Percentiles rank a stretch among this genome's conserved stretches.
These are phyloP conservation scores for Natrix natrix DNA, from an alignment of 2,797 vertebrate species.

Conservation along the genomic window DNA sequence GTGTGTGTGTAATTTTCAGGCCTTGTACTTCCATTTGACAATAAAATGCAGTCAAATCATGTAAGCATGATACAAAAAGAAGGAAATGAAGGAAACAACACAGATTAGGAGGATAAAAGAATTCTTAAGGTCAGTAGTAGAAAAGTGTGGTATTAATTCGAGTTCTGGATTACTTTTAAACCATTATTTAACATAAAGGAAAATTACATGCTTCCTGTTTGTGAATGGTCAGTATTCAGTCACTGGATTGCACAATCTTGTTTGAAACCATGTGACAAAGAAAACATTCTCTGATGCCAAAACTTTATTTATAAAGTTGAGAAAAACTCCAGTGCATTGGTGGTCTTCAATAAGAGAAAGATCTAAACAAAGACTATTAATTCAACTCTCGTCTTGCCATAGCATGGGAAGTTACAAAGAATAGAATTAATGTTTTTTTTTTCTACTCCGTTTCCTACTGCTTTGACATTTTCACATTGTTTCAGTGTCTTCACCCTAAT, in stretches of 20 bases:
- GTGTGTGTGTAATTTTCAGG: background rate
- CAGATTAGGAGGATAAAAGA: slow-evolving; percentile 1
- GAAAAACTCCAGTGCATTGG: background rate
- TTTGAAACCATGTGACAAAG: background rate
- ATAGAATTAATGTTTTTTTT: rapidly evolving
- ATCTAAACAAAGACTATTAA: background rate
- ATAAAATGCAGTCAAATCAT: background rate
- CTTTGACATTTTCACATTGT: slow-evolving; percentile 1
- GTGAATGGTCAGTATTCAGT: background rate
- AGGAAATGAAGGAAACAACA: slow-evolving; percentile 11
- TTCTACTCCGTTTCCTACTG: slow-evolving; percentile 16
- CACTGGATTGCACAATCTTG: background rate
- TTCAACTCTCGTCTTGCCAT: background rate
- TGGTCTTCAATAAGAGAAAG: background rate
- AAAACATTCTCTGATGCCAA: slow-evolving; percentile 8
- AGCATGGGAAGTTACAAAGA: background rate
- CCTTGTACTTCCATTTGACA: slow-evolving; percentile 1
- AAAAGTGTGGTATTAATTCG: background rate
- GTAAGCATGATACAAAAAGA: background rate
- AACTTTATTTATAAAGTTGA: slow-evolving; percentile 8
- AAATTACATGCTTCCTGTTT: slow-evolving; percentile 21
- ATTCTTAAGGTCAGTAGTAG: background rate
- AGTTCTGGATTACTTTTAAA: background rate
- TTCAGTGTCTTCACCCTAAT: background rate
- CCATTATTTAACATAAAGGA: background rate